These are phyloP conservation scores for Arvicola amphibius DNA, from an alignment of 2,797 vertebrate genomes.

Conservation along the genomic window DNA sequence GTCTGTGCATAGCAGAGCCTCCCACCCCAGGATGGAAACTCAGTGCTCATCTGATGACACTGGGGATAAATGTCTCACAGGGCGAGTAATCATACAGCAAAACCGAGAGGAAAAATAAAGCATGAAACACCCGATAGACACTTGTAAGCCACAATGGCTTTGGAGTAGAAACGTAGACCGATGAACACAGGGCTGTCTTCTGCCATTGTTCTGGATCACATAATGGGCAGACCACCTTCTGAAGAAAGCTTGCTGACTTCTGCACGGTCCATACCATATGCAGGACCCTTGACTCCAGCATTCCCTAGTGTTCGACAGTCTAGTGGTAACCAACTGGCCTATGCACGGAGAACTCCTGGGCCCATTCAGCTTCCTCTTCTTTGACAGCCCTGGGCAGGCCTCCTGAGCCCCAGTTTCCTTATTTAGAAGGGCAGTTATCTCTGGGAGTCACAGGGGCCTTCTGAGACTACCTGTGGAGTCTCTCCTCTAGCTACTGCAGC, in stretches of 20 bases:
- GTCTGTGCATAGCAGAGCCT: neutral
- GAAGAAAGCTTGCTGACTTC: neutral
- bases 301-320: no score
- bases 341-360: neutral
- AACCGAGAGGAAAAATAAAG: neutral
- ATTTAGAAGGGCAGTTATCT: neutral
- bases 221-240: neutral
- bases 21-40: neutral
- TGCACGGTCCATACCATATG: fast-evolving
- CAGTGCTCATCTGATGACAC: no score
- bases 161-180: neutral
- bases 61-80: fast-evolving
- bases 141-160: neutral
- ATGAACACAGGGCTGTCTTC: neutral
- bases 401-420: neutral
- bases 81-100: neutral
- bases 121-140: fast-evolving
- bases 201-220: neutral
- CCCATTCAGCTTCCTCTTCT: neutral
- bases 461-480: no score
- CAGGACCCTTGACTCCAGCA: neutral
- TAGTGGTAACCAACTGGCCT: neutral
- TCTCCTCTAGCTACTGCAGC: neutral
- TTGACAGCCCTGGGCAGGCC: fast-evolving
- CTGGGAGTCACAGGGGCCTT: neutral